Evolutionary conservation across 1,140 invertebrate genomes (phyloP), one percentile per base, ranked within the genome.

Genomic region (Radopholus similis): DNA sequence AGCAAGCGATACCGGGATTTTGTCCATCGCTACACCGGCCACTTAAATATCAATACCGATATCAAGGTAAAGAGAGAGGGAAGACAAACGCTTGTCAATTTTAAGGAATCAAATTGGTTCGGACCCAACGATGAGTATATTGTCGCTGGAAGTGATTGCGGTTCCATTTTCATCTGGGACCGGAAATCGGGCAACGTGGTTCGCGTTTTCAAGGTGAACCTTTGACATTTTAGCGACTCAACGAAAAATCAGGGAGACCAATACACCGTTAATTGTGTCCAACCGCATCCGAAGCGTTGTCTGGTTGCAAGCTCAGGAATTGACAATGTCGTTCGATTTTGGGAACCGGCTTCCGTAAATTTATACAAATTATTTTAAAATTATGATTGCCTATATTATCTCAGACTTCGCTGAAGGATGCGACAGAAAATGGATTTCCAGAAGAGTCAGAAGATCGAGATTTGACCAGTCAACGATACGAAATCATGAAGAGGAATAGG

Each of bases 101-200:
- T n/a, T n/a, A n/a, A 53, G 18, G 53, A 63, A 38, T 38, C 68
- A 6, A 71, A 49, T 55, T 71, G 58, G 44, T 70, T 70, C 30
- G 69, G 69, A 2, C 64, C 57, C 4, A 51, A 56, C 28, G 69
- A 71, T 42, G 44, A 71, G 37, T 71, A 38, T n/a, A 64, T 71
- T 57, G 68, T 70, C 11, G 68, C 67, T 11, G 69, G 69, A 15
- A 72, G 69, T 26, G 69, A 71, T 55, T 71, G 69, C 42, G 69
- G 69, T 11, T 70, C 54, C 13, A 40, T 71, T 18, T 71, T 71
- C 53, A 70, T 71, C 38, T 71, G 69, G 69, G 69, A 71, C 8
- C 21, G 69, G 4, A 35, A 38, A 18, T 69, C 23, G 13, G 38
- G 21, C n/a, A 62, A 60, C 15, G 42, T 71, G 11, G 32, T 71